Conservation (phyloP, 2,113 vertebrate genomes). For the Fulica atra region DNA sequence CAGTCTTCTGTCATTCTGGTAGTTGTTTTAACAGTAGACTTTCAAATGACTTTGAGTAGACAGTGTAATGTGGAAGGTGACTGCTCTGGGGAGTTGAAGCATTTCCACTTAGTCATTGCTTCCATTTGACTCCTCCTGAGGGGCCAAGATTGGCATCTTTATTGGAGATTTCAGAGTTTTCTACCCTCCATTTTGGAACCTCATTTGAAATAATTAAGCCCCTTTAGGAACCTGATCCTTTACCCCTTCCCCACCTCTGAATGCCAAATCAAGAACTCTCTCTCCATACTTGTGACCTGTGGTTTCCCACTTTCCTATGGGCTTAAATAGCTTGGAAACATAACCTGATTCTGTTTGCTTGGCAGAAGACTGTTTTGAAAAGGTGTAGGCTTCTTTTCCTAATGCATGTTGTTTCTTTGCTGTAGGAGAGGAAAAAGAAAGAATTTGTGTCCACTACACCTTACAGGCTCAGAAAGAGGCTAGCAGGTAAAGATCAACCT, state of each 20-base stretch:
- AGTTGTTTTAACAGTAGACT: not conserved
- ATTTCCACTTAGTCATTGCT: not conserved
- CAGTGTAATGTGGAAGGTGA: not conserved
- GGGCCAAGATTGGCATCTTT: not conserved
- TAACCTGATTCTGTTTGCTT: not conserved
- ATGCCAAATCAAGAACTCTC: not conserved
- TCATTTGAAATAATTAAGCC: not conserved
- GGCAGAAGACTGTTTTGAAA: not conserved
- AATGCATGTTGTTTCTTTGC: constrained; percentile 10
- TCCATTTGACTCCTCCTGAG: not conserved
- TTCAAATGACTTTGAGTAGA: not conserved
- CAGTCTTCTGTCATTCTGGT: not conserved
- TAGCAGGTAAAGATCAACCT: constrained; percentile 79
- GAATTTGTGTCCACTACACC: constrained; percentile 87
- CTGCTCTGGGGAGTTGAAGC: not conserved
- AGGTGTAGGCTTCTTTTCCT: not conserved
- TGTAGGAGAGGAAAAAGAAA: constrained; percentile 80
- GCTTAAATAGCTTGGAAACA: not conserved
- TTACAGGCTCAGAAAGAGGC: constrained; percentile 86
- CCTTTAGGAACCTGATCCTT: not conserved
- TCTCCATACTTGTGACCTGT: not conserved
- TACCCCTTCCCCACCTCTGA: not conserved
- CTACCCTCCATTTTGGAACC: not conserved
- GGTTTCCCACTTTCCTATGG: not conserved
- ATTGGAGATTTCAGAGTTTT: not conserved